A percentile compares a stretch with the other conserved stretches of the same genome.
phyloP scores from a whole-genome alignment of 2,888 invertebrate species.

The Temnothorax ravouxi region DNA sequence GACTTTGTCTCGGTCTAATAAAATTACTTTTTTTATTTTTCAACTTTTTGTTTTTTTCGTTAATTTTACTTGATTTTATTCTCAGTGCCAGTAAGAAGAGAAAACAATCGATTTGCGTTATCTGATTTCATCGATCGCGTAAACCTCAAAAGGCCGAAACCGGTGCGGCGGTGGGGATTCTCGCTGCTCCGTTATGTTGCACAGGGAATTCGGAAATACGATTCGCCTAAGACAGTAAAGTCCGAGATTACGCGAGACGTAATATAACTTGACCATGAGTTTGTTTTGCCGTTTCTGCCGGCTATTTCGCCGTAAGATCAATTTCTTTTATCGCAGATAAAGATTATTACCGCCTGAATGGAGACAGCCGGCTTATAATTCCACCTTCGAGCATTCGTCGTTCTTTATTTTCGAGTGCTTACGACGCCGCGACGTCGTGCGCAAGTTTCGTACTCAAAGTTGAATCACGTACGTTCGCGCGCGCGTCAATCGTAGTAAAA shows the following conservation, averaged over 20 bases:
- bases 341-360: slow-evolving; percentile 71
- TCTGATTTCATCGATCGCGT: slow-evolving; percentile 8
- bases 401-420: slow-evolving; percentile 33
- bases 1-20: not conserved
- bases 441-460: not conserved
- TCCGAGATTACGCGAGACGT: slow-evolving; percentile 66
- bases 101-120: slow-evolving; percentile 9
- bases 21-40: not conserved
- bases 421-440: slow-evolving; percentile 7
- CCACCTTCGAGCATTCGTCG: slow-evolving; percentile 23
- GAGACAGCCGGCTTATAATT: slow-evolving; percentile 55
- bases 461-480: not conserved
- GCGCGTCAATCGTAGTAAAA: not conserved
- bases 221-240: slow-evolving; percentile 76
- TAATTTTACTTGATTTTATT: not conserved
- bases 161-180: not conserved
- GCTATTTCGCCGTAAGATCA: slow-evolving; percentile 67
- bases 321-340: slow-evolving; percentile 77
- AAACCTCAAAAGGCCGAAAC: not conserved
- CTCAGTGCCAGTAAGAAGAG: not conserved
- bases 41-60: not conserved
- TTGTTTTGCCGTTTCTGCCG: slow-evolving; percentile 49
- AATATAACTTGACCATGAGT: slow-evolving; percentile 51
- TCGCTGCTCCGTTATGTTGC: slow-evolving; percentile 10
- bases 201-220: slow-evolving; percentile 31